Base-by-base conservation (phyloP, 2,888 invertebrate genomes). In the Lasioglossum vierecki region DNA sequence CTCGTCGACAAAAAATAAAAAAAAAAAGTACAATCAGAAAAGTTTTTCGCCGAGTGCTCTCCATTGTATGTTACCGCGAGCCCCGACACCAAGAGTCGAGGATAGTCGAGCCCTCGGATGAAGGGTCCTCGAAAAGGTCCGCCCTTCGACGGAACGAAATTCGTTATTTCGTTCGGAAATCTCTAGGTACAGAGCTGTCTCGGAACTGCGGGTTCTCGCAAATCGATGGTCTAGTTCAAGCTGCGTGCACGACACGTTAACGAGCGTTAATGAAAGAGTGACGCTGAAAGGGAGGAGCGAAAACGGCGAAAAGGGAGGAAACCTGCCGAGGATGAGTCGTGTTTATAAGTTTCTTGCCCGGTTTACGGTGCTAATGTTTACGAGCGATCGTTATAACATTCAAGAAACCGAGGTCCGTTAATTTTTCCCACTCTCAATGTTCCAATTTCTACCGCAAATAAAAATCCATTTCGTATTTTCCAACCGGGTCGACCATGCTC, bases 221-320 rank as follows among this genome's bases (percentile, higher is more conserved):
- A 75, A 86, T 86, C 85, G 85, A 85, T 68, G 80, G 70, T 88
- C 75, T 81, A 78, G 84, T 87, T 87, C 87, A 87, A 88, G 80
- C 63, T 71, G 80, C 79, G 41, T 66, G 82, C 75, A 39, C 76
- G 79, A 76, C 78, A 88, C 89, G 88, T 89, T 89, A 88, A 88
- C 83, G 89, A 88, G 71, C 85, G 85, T 89, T 89, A 88, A 89
- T 82, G 81, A 60, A 49, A 53, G 79, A 75, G 71, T 46, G 80
- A 66, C 80, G 84, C 79, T 60, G 75, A 72, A 76, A 83, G 70
- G 39, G 63, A 30, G 46, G 72, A 35, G 46, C 39, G 73, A 35
- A n/a, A 26, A 49, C 41, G 15, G 30, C 46, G 60, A 44, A 74
- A 57, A 41, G 41, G 9, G 15, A 41, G 53, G 68, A 41, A 75